Base-by-base conservation (phyloP, 2,797 vertebrate genomes). In the Chrosomus eos region DNA sequence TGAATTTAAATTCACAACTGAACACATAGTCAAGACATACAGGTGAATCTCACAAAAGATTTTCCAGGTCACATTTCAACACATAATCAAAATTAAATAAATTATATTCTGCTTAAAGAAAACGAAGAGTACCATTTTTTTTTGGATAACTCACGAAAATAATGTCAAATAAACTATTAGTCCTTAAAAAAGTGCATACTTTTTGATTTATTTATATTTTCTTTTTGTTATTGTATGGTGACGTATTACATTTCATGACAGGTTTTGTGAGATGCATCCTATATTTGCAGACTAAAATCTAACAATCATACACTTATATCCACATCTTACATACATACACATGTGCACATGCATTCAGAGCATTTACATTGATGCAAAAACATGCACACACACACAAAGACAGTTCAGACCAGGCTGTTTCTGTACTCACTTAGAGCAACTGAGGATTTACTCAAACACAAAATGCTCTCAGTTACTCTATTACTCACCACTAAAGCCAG, bases 401-500 rank as follows among this genome's bases (percentile, higher is more conserved):
- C 80, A 72, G 9, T 66, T 43, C 36, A 71, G 38, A 5, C 5
- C 68, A 70, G 28, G 68, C 33, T 6, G 9, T 51, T 64, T 70
- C 28, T 62, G 28, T 14, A 60, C 21, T 36, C 5, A 3, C 23
- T 45, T 81, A 31, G 11, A 82, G 40, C 51, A 3, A 45, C 31
- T 23, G 13, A 23, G 7, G 43, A 23, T 23, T 55, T 33, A 13
- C 45, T 75, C n/a, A 40, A 53, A 67, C 0, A 60, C 82, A 10
- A 74, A 58, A 31, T 26, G 55, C 36, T 80, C 51, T 38, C 11
- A 4, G 16, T 73, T 55, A 66, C 40, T 71, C 79, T 85, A 77
- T 88, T 91, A 97, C 97, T 99, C 94, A 99, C 98, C 97, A 97
- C 93, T 90, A 96, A 94, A 85, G 96, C 94, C 93, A 98, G 91